Evolutionary conservation across 2,797 vertebrate species (phyloP), one percentile per base, ranked within the genome.

Genomic region (Coranthus polyacanthus): DNA sequence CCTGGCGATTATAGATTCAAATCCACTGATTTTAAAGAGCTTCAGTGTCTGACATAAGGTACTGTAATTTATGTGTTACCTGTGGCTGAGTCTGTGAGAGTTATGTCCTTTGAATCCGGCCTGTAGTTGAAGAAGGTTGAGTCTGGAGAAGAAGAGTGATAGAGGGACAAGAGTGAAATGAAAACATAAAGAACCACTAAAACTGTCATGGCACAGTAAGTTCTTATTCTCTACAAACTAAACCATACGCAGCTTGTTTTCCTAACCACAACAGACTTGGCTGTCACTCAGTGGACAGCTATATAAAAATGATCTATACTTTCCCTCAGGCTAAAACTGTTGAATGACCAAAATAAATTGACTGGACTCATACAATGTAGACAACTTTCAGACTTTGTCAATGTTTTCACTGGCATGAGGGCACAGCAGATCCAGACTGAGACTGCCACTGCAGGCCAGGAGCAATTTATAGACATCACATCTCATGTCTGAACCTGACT

Each of bases 371-470:
- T 34, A 79, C 24, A 67, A 72, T 26, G 46, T 29, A 71, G 66
- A 70, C 64, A 60, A 68, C 44, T 50, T 54, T 75, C 46, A 78
- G 68, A 83, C 60, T 83, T 84, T 64, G 78, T 83, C 65, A 78
- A 59, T 91, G 83, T 91, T 93, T 90, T 88, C 65, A n/a, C 81
- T 90, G 86, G 75, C 78, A 1, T 55, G 36, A 54, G 26, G 63
- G 66, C 17, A 50, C 42, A 66, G 20, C 36, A 16, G 60, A 50
- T 32, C 42, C 37, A 49, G 47, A 71, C 3, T 37, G 39, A 72
- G 67, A 53, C 75, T 60, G 68, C 67, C 37, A 78, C 65, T 7
- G 12, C 63, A 60, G 74, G 20, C 61, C 60, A 43, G 17, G 58
- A 79, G 70, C 29, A 55, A 73, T 87, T 89, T 73, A 81, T 79